Evolutionary conservation across 2,888 invertebrate species (phyloP).

Genomic region (Cerastoderma edule): DNA sequence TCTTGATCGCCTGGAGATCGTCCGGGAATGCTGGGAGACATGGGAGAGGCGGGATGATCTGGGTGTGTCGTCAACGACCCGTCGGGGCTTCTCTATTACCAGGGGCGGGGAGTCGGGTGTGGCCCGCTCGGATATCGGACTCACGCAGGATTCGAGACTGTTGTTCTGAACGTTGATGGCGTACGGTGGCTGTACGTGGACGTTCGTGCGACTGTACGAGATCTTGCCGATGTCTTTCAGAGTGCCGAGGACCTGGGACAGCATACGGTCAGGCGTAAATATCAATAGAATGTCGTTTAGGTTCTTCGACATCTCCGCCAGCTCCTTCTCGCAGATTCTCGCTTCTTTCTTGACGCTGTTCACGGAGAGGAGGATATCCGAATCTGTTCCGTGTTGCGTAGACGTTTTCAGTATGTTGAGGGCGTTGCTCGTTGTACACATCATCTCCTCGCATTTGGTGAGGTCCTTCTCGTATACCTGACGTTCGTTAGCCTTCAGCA

Average conservation of each 20-base stretch:
- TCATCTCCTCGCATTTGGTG: conserved; percentile 63
- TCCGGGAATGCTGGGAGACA: conserved; percentile 34
- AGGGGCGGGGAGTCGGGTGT: conserved; percentile 30
- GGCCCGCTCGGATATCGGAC: conserved; percentile 43
- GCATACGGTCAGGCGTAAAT: conserved; percentile 56
- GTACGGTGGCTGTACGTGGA: conserved; percentile 64
- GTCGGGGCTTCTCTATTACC: conserved; percentile 18
- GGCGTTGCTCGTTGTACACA: conserved; percentile 63
- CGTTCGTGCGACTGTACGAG: conserved; percentile 57
- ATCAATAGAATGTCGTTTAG: conserved; percentile 60
- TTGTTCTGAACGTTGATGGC: conserved; percentile 44
- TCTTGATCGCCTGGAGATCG: conserved; percentile 39
- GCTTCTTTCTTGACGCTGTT: conserved; percentile 65
- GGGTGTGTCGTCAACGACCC: conserved; percentile 52
- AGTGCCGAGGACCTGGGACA: conserved; percentile 51
- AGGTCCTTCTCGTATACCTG: conserved; percentile 58
- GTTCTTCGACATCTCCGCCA: conserved; percentile 53
- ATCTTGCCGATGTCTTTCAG: conserved; percentile 61
- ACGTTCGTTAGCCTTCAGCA: conserved; percentile 53
- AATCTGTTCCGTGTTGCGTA: conserved; percentile 62
- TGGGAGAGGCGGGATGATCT: conserved; percentile 57
- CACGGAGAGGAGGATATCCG: conserved; percentile 60
- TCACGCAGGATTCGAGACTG: conserved; percentile 34
- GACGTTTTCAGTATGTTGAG: conserved; percentile 63
- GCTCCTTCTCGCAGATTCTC: conserved; percentile 52